These are phyloP conservation scores for Caenorhabditis becei DNA, from an alignment of 2,888 invertebrate genomes.

Conservation along the genomic window DNA sequence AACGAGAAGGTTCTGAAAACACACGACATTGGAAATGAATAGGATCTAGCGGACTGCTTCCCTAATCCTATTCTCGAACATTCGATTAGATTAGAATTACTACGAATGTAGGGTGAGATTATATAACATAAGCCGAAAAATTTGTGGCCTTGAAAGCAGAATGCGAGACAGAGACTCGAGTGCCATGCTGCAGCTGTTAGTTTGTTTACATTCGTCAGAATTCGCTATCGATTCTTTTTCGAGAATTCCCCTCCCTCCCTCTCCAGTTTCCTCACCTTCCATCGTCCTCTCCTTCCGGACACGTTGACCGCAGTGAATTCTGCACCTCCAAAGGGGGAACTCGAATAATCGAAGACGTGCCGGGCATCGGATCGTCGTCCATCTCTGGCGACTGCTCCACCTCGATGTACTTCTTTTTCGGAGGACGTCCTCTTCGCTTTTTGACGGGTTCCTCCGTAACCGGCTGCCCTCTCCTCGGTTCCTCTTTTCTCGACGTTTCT, in stretches of 20 bases:
- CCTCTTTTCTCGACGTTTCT: too few species aligned
- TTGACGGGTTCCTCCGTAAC: background rate
- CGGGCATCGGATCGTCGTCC: background rate
- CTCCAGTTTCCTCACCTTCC: background rate
- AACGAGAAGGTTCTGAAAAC: constrained; percentile 11
- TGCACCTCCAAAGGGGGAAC: background rate
- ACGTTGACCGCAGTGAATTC: background rate
- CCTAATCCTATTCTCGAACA: background rate
- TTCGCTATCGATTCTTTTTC: too few species aligned
- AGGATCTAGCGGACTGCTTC: background rate
- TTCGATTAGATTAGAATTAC: too few species aligned
- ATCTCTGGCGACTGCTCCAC: background rate
- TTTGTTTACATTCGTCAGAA: too few species aligned
- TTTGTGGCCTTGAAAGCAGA: too few species aligned
- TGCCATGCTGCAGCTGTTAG: too few species aligned
- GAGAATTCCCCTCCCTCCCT: too few species aligned
- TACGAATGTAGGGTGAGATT: too few species aligned
- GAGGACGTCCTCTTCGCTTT: constrained; percentile 8
- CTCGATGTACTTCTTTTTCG: background rate
- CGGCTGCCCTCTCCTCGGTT: too few species aligned
- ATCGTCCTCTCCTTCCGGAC: background rate
- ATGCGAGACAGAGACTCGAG: too few species aligned
- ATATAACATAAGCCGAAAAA: too few species aligned
- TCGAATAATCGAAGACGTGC: background rate
- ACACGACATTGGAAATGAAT: background rate